Evolutionary conservation across 2,797 vertebrate genomes (phyloP).

Genomic region (Scarus forsteni): DNA sequence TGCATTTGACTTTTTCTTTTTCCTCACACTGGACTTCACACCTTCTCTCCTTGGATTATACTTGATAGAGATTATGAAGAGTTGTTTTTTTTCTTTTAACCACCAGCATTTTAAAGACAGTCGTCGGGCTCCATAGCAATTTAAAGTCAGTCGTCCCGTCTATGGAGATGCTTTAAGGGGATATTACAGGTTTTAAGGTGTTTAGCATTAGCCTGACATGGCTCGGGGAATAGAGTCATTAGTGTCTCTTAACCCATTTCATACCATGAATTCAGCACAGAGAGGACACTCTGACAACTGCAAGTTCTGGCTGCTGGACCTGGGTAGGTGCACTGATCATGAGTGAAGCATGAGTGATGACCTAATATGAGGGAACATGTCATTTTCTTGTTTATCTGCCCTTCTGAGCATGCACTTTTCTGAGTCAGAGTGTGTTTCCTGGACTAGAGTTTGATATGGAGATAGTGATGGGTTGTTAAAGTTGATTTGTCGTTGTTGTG

Average conservation of each 20-base stretch:
- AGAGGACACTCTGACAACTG: constrained; percentile 79
- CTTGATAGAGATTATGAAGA: constrained; percentile 1
- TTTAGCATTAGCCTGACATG: constrained; percentile 66
- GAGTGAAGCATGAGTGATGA: background rate
- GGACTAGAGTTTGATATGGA: background rate
- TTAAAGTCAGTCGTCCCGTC: background rate
- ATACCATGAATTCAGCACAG: constrained; percentile 76
- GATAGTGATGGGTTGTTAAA: background rate
- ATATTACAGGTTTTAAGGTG: constrained; percentile 14
- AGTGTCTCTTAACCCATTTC: constrained; percentile 77
- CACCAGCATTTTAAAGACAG: background rate
- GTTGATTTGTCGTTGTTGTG: background rate
- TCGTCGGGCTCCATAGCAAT: constrained; percentile 10
- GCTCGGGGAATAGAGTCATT: constrained; percentile 80
- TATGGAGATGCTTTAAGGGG: constrained; percentile 53
- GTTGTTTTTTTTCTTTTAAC: background rate
- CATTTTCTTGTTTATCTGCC: background rate
- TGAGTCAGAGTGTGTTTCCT: background rate
- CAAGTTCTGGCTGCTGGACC: constrained; percentile 87
- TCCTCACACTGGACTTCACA: constrained; percentile 46
- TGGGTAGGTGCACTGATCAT: constrained; percentile 76
- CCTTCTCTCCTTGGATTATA: constrained; percentile 40
- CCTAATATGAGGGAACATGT: background rate
- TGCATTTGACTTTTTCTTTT: constrained; percentile 68
- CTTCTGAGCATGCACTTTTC: background rate